phyloP scores from a whole-genome alignment of 2,888 invertebrate species.

The Amblyteles armatorius region DNA sequence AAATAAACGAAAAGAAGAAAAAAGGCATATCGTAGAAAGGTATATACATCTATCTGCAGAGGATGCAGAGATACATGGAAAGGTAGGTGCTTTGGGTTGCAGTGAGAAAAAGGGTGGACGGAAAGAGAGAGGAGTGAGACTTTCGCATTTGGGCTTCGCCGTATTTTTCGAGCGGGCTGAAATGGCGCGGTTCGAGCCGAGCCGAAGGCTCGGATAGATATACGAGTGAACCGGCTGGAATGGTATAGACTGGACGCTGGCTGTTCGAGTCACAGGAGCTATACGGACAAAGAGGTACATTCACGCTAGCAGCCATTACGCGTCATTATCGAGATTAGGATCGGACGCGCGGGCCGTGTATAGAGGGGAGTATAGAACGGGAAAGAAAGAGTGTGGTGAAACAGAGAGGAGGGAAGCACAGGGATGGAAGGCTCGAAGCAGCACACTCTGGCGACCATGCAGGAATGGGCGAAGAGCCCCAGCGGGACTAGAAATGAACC shows the following conservation, averaged over 20 bases:
- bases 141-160: conserved; percentile 73
- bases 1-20: conserved; percentile 34
- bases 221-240: conserved; percentile 70
- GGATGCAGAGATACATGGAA: conserved; percentile 14
- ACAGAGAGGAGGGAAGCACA: conserved; percentile 28
- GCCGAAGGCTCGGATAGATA: conserved; percentile 72
- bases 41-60: neutral
- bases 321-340: conserved; percentile 85
- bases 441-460: conserved; percentile 27
- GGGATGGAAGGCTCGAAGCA: conserved; percentile 40
- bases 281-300: conserved; percentile 82
- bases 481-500: conserved; percentile 41
- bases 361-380: conserved; percentile 65
- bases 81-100: conserved; percentile 40
- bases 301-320: conserved; percentile 84
- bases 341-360: conserved; percentile 78
- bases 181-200: conserved; percentile 77
- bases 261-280: conserved; percentile 67
- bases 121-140: conserved; percentile 56
- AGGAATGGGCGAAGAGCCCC: conserved; percentile 41
- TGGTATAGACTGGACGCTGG: conserved; percentile 59
- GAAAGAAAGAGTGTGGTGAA: conserved; percentile 56
- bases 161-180: conserved; percentile 77
- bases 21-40: conserved; percentile 43
- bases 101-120: conserved; percentile 47